Conservation (phyloP, 1,140 invertebrate genomes). For the Aphis gossypii region DNA sequence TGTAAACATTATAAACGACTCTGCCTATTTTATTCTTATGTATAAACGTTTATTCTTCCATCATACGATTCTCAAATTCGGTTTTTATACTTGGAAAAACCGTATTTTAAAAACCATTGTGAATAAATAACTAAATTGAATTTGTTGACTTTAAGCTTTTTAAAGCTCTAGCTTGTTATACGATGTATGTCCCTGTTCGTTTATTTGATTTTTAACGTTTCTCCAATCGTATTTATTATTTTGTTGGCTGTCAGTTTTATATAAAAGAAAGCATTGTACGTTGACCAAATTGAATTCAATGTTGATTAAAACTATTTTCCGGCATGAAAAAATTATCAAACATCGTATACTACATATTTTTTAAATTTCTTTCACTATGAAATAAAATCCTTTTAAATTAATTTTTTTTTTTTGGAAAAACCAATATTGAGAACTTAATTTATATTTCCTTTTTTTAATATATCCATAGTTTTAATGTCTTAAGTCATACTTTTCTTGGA, state of each 20-base stretch:
- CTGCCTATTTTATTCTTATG: background rate
- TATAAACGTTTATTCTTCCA: background rate
- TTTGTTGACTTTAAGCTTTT: background rate
- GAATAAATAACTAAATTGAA: conserved; percentile 16
- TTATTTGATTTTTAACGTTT: conserved; percentile 3
- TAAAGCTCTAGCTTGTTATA: background rate
- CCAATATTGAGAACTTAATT: background rate
- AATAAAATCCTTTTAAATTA: background rate
- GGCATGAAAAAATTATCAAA: background rate
- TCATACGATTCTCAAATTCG: background rate
- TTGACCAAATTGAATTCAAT: background rate
- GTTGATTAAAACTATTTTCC: background rate
- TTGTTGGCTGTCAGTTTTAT: background rate
- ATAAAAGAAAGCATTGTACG: background rate
- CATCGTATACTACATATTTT: background rate
- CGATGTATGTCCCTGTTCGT: background rate
- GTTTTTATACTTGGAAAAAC: background rate
- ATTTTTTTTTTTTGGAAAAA: background rate
- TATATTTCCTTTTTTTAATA: background rate
- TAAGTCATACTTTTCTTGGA: background rate
- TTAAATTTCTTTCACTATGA: background rate
- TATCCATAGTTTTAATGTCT: background rate
- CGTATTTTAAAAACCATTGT: conserved; percentile 1
- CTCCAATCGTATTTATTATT: background rate
- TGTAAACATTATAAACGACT: background rate